Conservation (phyloP, 1,140 invertebrate genomes). For the Hycleus cichorii region DNA sequence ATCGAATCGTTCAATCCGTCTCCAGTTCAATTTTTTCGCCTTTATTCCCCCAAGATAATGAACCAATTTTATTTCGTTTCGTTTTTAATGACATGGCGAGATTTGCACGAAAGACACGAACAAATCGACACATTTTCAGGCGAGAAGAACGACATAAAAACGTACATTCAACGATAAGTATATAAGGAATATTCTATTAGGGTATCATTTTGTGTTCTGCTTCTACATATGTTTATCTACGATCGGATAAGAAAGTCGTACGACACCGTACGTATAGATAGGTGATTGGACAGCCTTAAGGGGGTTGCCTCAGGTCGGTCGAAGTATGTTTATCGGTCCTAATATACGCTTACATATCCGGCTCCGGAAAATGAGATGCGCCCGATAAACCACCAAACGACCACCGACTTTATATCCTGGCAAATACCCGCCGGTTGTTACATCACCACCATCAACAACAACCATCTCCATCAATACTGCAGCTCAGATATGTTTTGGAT, state of each 20-base stretch:
- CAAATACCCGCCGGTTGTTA: slow-evolving; percentile 5
- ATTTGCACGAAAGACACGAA: no score
- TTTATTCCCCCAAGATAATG: background rate
- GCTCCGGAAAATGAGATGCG: slow-evolving; percentile 18
- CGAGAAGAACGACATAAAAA: background rate
- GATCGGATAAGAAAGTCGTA: slow-evolving; percentile 2
- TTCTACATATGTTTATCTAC: background rate
- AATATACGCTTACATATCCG: slow-evolving; percentile 17
- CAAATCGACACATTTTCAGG: no score
- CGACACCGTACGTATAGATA: background rate
- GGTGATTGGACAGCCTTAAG: slow-evolving; percentile 9
- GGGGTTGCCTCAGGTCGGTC: slow-evolving; percentile 9
- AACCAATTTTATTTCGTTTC: background rate
- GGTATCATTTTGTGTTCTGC: background rate
- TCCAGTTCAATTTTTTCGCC: background rate
- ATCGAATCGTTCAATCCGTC: background rate
- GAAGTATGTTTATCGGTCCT: slow-evolving; percentile 15
- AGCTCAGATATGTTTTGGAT: background rate
- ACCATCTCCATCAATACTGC: no score
- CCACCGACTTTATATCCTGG: slow-evolving; percentile 15
- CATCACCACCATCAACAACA: background rate
- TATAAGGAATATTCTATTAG: slow-evolving; percentile 15
- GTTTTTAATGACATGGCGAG: no score
- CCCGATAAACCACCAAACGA: slow-evolving; percentile 18
- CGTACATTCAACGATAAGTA: slow-evolving; percentile 4